Evolutionary conservation across 2,888 invertebrate genomes (phyloP).

Genomic region (Pardosa pseudoannulata): DNA sequence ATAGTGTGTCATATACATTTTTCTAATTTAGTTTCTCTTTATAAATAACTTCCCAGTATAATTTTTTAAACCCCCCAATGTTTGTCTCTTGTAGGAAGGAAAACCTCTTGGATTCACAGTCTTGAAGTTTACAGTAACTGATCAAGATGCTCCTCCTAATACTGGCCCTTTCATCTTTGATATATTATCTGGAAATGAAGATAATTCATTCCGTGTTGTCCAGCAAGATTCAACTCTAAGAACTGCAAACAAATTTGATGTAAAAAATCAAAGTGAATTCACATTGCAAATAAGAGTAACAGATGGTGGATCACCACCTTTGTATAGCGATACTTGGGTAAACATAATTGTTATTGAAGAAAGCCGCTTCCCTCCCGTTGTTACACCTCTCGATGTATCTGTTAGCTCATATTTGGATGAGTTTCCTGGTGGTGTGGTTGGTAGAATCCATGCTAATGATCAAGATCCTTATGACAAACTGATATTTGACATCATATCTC

Average conservation of each 20-base stretch:
- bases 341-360: constrained; percentile 89
- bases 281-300: constrained; percentile 88
- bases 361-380: constrained; percentile 94
- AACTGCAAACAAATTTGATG: constrained; percentile 90
- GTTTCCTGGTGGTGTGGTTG: constrained; percentile 92
- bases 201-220: constrained; percentile 89
- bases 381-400: constrained; percentile 90
- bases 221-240: constrained; percentile 87
- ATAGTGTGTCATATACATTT: no score
- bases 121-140: constrained; percentile 87
- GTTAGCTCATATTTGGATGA: constrained; percentile 89
- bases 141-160: constrained; percentile 88
- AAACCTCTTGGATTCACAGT: constrained; percentile 89
- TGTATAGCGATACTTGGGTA: constrained; percentile 91
- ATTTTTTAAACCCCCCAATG: no score
- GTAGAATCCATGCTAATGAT: constrained; percentile 91
- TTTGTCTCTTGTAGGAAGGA: constrained; percentile 83
- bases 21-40: no score
- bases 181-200: constrained; percentile 91
- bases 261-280: constrained; percentile 88
- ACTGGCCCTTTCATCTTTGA: constrained; percentile 94
- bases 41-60: no score
- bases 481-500: constrained; percentile 82
- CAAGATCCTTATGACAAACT: constrained; percentile 94
- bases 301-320: constrained; percentile 93